Conservation (phyloP, 2,888 invertebrate genomes). For the Nemapogon koenigi region DNA sequence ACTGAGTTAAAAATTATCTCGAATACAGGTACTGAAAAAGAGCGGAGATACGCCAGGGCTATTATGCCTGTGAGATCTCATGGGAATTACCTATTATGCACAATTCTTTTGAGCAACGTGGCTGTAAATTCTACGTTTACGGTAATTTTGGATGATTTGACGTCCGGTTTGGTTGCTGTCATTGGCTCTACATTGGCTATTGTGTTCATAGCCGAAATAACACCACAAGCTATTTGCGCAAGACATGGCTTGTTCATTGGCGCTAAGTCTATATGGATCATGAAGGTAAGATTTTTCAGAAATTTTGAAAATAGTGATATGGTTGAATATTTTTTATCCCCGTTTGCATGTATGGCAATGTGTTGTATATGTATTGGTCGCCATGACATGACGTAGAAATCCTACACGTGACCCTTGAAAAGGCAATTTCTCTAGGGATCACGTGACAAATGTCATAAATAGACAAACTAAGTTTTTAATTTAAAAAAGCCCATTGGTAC, state of each 20-base stretch:
- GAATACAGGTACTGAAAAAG: conserved; percentile 88
- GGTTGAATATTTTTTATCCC: too few relatives aligned
- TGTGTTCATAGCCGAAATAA: conserved; percentile 97
- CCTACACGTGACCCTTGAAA: too few relatives aligned
- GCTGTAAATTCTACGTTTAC: conserved; percentile 96
- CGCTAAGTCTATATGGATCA: conserved; percentile 93
- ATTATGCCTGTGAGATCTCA: conserved; percentile 92
- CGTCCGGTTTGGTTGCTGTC: conserved; percentile 89
- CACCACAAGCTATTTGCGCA: conserved; percentile 95
- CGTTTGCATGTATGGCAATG: too few relatives aligned
- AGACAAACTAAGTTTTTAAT: too few relatives aligned
- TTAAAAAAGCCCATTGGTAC: too few relatives aligned
- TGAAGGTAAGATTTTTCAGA: conserved; percentile 76
- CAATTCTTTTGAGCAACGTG: conserved; percentile 83
- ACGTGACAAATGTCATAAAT: too few relatives aligned
- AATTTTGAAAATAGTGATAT: too few relatives aligned
- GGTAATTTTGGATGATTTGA: conserved; percentile 92
- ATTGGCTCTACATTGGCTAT: conserved; percentile 92
- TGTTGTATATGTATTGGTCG: too few relatives aligned
- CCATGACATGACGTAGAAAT: too few relatives aligned
- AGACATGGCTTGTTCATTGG: conserved; percentile 94
- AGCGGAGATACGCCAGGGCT: conserved; percentile 81
- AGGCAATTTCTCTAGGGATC: too few relatives aligned
- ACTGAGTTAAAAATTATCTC: conserved; percentile 95
- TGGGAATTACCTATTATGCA: conserved; percentile 93